A percentile compares a stretch with the other conserved stretches of the same genome.
phyloP scores from a whole-genome alignment of 2,797 vertebrate genomes.

The Urosaurus nigricauda region DNA sequence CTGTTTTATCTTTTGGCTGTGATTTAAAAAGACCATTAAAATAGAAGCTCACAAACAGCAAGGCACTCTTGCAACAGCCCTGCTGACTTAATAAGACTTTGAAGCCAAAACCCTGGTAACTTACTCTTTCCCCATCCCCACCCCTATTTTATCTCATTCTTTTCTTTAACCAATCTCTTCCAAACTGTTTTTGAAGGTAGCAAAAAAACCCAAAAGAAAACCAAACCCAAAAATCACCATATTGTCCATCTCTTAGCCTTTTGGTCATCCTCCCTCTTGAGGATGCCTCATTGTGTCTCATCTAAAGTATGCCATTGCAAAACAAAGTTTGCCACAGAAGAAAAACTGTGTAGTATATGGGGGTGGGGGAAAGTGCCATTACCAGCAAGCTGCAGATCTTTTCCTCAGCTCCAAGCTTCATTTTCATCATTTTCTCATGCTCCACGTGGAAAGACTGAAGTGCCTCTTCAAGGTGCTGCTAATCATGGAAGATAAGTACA shows the following conservation, averaged over 20 bases:
- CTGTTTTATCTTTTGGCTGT: constrained; percentile 18
- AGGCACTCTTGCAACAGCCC: neutral
- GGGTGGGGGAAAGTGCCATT: neutral
- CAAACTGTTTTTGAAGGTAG: neutral
- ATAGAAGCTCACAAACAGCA: neutral
- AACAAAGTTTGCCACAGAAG: neutral
- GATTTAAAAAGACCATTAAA: constrained; percentile 17
- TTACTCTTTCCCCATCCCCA: neutral
- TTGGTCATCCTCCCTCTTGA: neutral
- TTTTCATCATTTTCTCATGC: constrained; percentile 75
- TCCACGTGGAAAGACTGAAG: constrained; percentile 76
- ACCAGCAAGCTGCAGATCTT: constrained; percentile 84
- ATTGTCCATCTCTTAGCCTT: neutral
- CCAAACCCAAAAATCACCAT: no score
- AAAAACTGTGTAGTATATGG: neutral
- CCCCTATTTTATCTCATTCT: neutral
- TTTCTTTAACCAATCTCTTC: neutral
- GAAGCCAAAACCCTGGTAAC: neutral
- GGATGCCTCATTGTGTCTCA: neutral
- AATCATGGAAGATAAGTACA: constrained; percentile 33
- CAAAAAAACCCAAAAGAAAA: no score
- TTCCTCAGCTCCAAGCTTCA: constrained; percentile 77
- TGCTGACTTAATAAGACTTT: neutral
- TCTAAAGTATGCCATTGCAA: neutral
- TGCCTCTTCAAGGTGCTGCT: constrained; percentile 84